Evolutionary conservation across 64 coral and sea anemone species (phyloP), one percentile per base, ranked within the genome.

Genomic region (Montipora sp.): DNA sequence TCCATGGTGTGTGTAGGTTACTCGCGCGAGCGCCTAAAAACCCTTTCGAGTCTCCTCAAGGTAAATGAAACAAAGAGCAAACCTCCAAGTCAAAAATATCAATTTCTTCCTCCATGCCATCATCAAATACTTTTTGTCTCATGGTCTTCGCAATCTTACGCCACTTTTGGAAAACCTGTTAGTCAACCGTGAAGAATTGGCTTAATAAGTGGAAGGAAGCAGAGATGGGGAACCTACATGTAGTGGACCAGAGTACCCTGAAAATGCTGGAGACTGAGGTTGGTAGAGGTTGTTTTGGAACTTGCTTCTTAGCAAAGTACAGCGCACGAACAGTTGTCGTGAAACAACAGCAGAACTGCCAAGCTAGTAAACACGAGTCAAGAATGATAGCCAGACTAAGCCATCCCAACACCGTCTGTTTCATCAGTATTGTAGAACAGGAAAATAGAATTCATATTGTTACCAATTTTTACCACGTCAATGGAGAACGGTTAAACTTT

Each of bases 71-170:
- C 51, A 78, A 13, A 78, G 0, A 78, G 0, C 65, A 71, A 47
- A 90, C 77, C 88, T 90, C 69, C n/a, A 80, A 81, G 19, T 90
- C 47, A 27, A 90, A 90, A 24, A 90, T 24, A 79, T 80, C 77
- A 23, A 90, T 80, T 68, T 90, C 88, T 79, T 90, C 77, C 27
- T 80, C 88, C 48, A 81, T 73, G 16, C 81, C 79, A 43, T 74
- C 89, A 55, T 55, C 79, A 55, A 91, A 91, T 46, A 81, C 89
- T 15, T 75, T 91, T 12, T 91, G 51, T 72, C 78, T 91, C 80
- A 91, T 73, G 3, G 80, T 55, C 45, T 72, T 73, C 18, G 78
- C 78, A 50, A 91, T 66, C 48, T 91, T 78, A 59, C 43, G 77
- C 89, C 79, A 82, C 48, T 79, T 55, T 19, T 49, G 49, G 47